Evolutionary conservation across 2,113 vertebrate genomes (phyloP), one percentile per base, ranked within the genome.

Genomic region (Zeus faber): DNA sequence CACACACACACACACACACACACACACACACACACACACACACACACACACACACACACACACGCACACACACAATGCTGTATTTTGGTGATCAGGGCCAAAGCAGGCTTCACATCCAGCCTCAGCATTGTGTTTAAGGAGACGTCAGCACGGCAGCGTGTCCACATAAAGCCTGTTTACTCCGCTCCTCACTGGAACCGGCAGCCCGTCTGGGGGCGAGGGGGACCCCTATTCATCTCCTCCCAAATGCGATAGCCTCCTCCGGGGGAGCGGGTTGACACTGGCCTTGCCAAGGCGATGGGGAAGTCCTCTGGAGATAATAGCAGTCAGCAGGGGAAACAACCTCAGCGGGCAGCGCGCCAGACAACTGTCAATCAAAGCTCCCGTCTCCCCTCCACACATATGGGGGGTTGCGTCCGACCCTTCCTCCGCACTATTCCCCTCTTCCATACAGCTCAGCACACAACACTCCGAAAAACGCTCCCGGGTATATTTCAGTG

Each of bases 351-450:
- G 82, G 83, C 83, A 85, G 27, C 73, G 45, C 55, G 83, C 85
- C 85, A 87, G 83, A 82, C 83, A 86, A 85, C 82, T 85, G 84
- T 75, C 85, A 87, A 74, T 87, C 85, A 87, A 64, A 55, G 70
- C 27, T 71, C 62, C 60, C 65, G 77, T 66, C 50, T 74, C 68
- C 68, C 72, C 51, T 63, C 62, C 43, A 63, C 53, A 49, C 59
- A 70, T 74, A n/a, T n/a, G n/a, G n/a, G n/a, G n/a, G n/a, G n/a
- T 58, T 64, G 24, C 46, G 71, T 26, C 17, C 57, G 17, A 2
- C 70, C 33, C 43, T 58, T 44, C 63, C 62, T 70, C 64, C 66
- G 70, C 54, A 63, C 52, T 53, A 51, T 18, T 22, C 49, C 16
- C 52, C 59, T 40, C 50, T 72, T 41, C 54, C 59, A 13, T 62